phyloP scores from a whole-genome alignment of 2,888 invertebrate species.

The Ctena decussata region DNA sequence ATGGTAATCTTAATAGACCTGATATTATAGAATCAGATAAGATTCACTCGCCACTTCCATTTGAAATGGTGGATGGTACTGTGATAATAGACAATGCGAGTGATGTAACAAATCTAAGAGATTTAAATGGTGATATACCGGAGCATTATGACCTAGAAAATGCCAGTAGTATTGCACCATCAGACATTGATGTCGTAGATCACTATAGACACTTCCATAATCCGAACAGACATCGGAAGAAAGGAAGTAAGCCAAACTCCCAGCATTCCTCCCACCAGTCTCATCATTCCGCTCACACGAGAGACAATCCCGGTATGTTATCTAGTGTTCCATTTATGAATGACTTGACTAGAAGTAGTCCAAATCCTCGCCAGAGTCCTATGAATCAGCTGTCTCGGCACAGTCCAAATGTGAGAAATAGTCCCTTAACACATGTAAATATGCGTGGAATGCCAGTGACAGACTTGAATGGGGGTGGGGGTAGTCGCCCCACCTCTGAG shows the following conservation, averaged over 20 bases:
- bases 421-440: constrained; percentile 77
- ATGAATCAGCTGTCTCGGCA: constrained; percentile 72
- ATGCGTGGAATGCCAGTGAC: constrained; percentile 71
- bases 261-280: constrained; percentile 64
- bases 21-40: constrained; percentile 97
- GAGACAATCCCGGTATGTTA: constrained; percentile 67
- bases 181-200: constrained; percentile 98
- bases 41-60: constrained; percentile 68
- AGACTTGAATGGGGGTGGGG: constrained; percentile 54
- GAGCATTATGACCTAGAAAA: constrained; percentile 96
- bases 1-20: constrained; percentile 92
- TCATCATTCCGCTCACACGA: constrained; percentile 65
- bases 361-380: constrained; percentile 67
- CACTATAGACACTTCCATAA: constrained; percentile 98
- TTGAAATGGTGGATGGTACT: constrained; percentile 81
- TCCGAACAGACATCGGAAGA: constrained; percentile 89
- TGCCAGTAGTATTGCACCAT: constrained; percentile 98
- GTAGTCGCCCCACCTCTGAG: constrained; percentile 77
- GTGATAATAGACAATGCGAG: constrained; percentile 83
- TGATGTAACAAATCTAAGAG: constrained; percentile 72
- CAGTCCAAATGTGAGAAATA: constrained; percentile 68
- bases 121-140: constrained; percentile 76
- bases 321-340: constrained; percentile 69
- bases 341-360: constrained; percentile 75
- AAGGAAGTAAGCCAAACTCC: constrained; percentile 31